phyloP scores from a whole-genome alignment of 2,113 vertebrate species.

The Pelecanus crispus region DNA sequence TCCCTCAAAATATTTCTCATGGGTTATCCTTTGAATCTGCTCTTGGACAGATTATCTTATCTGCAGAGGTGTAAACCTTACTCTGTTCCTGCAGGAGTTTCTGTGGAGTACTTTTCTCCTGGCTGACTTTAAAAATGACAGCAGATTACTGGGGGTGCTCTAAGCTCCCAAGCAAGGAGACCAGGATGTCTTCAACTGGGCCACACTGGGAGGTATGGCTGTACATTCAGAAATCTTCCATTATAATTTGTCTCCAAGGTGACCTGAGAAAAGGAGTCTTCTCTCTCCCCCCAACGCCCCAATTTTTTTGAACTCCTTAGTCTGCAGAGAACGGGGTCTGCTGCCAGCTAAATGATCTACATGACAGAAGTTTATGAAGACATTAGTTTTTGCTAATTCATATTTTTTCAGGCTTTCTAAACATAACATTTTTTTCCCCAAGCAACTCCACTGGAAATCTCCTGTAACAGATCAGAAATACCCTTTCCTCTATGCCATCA shows the following conservation, averaged over 20 bases:
- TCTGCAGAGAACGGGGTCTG: neutral
- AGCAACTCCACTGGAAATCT: neutral
- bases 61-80: neutral
- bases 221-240: neutral
- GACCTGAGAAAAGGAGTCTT: neutral
- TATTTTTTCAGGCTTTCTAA: neutral
- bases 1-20: neutral
- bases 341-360: neutral
- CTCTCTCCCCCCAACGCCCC: rapidly evolving
- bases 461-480: neutral
- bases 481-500: neutral
- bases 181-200: neutral
- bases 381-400: neutral
- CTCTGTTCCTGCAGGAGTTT: neutral
- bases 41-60: neutral
- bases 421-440: neutral
- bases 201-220: neutral
- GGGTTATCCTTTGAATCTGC: neutral
- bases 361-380: neutral
- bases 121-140: neutral
- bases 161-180: neutral
- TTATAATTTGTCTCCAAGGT: neutral
- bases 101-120: neutral
- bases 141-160: neutral
- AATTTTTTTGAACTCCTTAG: neutral